Percentiles rank a stretch among this genome's conserved stretches.
phyloP scores from a whole-genome alignment of 2,797 vertebrate species.

The Microctenopoma stevenorrisi region DNA sequence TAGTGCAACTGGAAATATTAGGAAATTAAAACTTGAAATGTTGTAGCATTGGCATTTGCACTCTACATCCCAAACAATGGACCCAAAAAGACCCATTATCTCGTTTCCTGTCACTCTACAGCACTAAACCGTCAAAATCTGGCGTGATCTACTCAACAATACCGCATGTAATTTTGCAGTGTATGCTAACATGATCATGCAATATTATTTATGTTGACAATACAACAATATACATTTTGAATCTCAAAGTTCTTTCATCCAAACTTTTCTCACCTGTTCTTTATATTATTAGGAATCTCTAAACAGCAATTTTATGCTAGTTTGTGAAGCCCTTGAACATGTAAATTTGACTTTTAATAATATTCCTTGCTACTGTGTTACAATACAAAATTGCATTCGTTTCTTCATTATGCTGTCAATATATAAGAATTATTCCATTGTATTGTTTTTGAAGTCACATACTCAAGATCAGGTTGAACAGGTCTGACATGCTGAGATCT shows the following conservation, averaged over 20 bases:
- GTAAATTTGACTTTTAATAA: background rate
- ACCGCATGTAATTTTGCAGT: no score
- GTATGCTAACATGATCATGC: background rate
- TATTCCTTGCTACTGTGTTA: accelerated
- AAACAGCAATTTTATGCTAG: no score
- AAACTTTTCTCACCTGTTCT: no score
- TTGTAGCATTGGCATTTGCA: no score
- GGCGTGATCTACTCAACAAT: no score
- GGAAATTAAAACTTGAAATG: no score
- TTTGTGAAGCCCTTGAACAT: background rate
- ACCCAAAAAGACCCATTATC: background rate
- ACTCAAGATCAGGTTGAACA: conserved; percentile 66
- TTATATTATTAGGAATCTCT: background rate
- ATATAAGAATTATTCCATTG: conserved; percentile 2
- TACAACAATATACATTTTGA: no score
- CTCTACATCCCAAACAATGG: background rate
- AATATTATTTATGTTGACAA: accelerated
- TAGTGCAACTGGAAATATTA: background rate
- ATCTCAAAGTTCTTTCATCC: no score
- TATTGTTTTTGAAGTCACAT: conserved; percentile 1
- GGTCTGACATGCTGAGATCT: conserved; percentile 56
- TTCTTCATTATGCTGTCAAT: conserved; percentile 25
- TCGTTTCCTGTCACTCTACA: background rate
- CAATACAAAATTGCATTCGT: background rate
- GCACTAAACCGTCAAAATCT: background rate